Evolutionary conservation across 2,888 invertebrate species (phyloP), one percentile per base, ranked within the genome.

Genomic region (Panzeria rudis): DNA sequence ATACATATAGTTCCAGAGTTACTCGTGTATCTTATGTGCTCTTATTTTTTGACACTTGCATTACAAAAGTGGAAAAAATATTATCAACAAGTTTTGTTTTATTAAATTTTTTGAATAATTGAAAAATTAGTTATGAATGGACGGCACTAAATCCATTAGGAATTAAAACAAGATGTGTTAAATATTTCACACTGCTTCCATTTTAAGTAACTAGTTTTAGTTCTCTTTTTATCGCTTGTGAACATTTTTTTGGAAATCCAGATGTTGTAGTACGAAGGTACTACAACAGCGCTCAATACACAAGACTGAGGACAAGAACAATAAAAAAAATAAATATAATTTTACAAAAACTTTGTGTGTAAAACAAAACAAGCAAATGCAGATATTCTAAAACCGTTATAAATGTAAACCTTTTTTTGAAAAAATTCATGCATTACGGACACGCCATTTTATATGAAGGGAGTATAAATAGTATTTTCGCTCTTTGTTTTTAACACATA

Each of bases 181-280:
- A 52, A 11, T 41, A 29, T 15, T 41, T 71, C 20, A 62, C 52
- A 78, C 61, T 52, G 50, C 38, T 61, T 62, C 41, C 61, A 38
- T 61, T 50, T 8, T 13, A 23, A 7, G 15, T n/a, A 56, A 29
- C 38, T 64, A 32, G 7, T 41, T 62, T 75, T 17, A 23, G 11
- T 44, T 44, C 2, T 15, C 15, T 44, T 5, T 15, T n/a, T 15
- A 44, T n/a, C n/a, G 0, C 5, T 15, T 15, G 3, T 2, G 44
- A 1, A 44, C 3, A 5, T n/a, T n/a, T 44, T 44, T 44, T 41
- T 11, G 7, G 41, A 41, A 41, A 0, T 11, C 0, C 15, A 44
- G 44, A 3, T 15, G 44, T 8, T 35, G 35, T 9, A 35, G 35
- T 6, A 9, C 1, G 9, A 35, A 35, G 8, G n/a, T n/a, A n/a